Conservation (phyloP, 2,888 invertebrate species). For the Lottia scabra region DNA sequence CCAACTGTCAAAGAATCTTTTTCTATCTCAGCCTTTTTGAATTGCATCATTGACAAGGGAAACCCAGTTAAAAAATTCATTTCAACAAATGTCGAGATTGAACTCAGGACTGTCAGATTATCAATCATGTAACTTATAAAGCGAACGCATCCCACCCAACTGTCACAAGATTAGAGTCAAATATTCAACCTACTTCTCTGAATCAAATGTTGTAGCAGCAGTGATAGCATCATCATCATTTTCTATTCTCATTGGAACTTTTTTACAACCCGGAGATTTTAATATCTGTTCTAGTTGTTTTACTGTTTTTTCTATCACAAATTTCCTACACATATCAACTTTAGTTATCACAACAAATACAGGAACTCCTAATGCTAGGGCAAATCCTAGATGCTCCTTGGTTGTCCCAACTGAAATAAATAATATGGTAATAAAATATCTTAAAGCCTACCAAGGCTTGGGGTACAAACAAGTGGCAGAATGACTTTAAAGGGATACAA, state of each 20-base stretch:
- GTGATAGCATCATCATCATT: constrained; percentile 81
- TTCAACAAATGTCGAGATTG: too few species aligned
- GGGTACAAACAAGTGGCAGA: too few species aligned
- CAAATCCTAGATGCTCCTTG: constrained; percentile 89
- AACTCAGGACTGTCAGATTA: too few species aligned
- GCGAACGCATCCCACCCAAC: too few species aligned
- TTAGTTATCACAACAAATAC: constrained; percentile 95
- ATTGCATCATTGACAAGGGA: too few species aligned
- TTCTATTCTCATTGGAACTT: constrained; percentile 77
- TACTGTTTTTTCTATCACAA: constrained; percentile 70
- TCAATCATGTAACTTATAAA: too few species aligned
- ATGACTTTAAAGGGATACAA: too few species aligned
- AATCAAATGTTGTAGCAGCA: constrained; percentile 78
- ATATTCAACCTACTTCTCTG: constrained; percentile 63
- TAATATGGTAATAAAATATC: background rate
- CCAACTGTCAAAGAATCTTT: too few species aligned
- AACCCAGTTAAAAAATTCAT: too few species aligned
- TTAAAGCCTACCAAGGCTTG: too few species aligned
- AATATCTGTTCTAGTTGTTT: constrained; percentile 75
- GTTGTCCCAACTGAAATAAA: constrained; percentile 73
- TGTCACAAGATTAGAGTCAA: too few species aligned
- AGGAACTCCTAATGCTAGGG: constrained; percentile 76
- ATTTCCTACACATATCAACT: constrained; percentile 81
- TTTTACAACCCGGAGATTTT: constrained; percentile 76
- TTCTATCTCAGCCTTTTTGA: too few species aligned